These are phyloP conservation scores for Synodontis membranacea DNA, from an alignment of 2,113 vertebrate genomes.

Conservation along the genomic window DNA sequence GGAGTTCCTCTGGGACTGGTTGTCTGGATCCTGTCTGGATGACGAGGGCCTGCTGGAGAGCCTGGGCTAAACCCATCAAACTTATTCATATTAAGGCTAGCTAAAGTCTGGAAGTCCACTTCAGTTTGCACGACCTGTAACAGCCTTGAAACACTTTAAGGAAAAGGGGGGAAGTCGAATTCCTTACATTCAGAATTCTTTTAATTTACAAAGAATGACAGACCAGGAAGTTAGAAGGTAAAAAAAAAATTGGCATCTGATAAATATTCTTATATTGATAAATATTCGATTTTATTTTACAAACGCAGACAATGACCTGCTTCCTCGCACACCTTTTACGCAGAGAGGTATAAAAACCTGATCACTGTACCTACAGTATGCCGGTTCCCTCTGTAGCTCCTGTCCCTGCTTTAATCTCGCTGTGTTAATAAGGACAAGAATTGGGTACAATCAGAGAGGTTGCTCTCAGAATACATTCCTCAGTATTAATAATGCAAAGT, in stretches of 20 bases:
- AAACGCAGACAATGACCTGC: neutral
- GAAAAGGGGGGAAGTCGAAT: neutral
- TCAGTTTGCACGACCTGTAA: constrained; percentile 52
- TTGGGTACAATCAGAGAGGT: constrained; percentile 30
- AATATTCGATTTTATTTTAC: neutral
- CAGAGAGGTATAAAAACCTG: constrained; percentile 11
- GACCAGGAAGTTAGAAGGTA: neutral
- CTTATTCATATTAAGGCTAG: constrained; percentile 26
- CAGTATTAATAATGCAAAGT: constrained; percentile 62
- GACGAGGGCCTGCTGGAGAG: constrained; percentile 49
- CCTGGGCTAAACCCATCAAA: constrained; percentile 26
- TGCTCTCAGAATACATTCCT: constrained; percentile 41
- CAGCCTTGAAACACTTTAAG: constrained; percentile 50
- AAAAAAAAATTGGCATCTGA: neutral
- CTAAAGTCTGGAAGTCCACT: constrained; percentile 44
- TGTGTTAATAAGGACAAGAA: constrained; percentile 24
- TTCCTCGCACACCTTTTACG: constrained; percentile 16
- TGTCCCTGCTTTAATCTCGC: constrained; percentile 22
- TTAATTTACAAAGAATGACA: neutral
- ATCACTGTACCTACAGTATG: constrained; percentile 9
- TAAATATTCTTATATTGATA: neutral
- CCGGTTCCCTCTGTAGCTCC: neutral
- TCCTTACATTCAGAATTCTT: neutral
- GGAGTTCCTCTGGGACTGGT: constrained; percentile 62
- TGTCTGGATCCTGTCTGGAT: constrained; percentile 59